phyloP scores from a whole-genome alignment of 2,888 invertebrate species.

The Sisyra terminalis region DNA sequence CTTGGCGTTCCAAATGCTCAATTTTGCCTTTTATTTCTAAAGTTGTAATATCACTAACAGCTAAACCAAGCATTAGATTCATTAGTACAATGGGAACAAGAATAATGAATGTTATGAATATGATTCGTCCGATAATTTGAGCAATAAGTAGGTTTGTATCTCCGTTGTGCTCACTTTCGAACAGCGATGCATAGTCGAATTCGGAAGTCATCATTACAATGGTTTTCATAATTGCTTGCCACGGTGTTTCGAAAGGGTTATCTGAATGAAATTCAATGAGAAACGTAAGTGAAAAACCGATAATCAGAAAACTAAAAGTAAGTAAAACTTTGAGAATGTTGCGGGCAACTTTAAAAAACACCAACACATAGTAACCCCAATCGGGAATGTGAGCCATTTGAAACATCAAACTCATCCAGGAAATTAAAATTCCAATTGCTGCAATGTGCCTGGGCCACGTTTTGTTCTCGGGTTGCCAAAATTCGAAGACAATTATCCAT shows the following conservation, averaged over 20 bases:
- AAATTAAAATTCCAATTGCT: slow-evolving; percentile 32
- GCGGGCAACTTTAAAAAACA: slow-evolving; percentile 40
- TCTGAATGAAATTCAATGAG: slow-evolving; percentile 36
- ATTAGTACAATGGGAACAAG: slow-evolving; percentile 39
- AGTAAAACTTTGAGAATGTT: slow-evolving; percentile 36
- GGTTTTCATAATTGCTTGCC: slow-evolving; percentile 35
- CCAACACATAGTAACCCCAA: slow-evolving; percentile 39
- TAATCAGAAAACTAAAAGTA: slow-evolving; percentile 29
- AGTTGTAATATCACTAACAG: slow-evolving; percentile 39
- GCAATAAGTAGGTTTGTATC: slow-evolving; percentile 26
- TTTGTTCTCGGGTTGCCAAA: slow-evolving; percentile 17
- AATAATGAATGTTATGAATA: slow-evolving; percentile 35
- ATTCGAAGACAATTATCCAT: slow-evolving; percentile 26
- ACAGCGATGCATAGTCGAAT: slow-evolving; percentile 34
- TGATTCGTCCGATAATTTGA: slow-evolving; percentile 28
- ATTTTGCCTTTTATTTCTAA: slow-evolving; percentile 38
- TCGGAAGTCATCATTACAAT: slow-evolving; percentile 44
- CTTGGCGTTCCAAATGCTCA: slow-evolving; percentile 35
- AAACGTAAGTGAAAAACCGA: slow-evolving; percentile 37
- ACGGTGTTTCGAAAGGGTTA: slow-evolving; percentile 33
- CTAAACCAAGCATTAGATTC: slow-evolving; percentile 41
- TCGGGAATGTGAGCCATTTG: slow-evolving; percentile 36
- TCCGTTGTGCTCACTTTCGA: slow-evolving; percentile 21
- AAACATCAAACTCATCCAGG: slow-evolving; percentile 40
- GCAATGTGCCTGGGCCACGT: slow-evolving; percentile 34